These are phyloP conservation scores for Sinocyclocheilus maitianheensis DNA, from an alignment of 2,113 vertebrate species.

Conservation along the genomic window DNA sequence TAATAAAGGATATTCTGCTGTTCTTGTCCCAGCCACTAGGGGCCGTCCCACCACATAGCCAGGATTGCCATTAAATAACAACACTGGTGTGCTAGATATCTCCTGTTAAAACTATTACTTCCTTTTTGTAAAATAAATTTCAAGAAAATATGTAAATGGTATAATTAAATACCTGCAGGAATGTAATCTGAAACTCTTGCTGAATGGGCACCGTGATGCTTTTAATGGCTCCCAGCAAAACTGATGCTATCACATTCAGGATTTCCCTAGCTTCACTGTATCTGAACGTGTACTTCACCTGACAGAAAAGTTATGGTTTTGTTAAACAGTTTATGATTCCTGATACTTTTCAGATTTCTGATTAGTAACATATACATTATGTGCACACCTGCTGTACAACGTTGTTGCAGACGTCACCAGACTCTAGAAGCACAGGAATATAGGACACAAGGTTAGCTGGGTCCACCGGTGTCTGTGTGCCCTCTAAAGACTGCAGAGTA, in stretches of 20 bases:
- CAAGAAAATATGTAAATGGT: not conserved
- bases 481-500: constrained; percentile 73
- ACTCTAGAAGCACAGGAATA: constrained; percentile 43
- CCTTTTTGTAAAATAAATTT: not conserved
- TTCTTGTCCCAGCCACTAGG: constrained; percentile 72
- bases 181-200: constrained; percentile 84
- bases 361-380: not conserved
- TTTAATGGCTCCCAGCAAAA: constrained; percentile 81
- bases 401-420: constrained; percentile 74
- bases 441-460: constrained; percentile 15
- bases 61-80: constrained; percentile 72
- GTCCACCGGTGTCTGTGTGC: constrained; percentile 67
- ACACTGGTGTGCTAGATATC: not conserved
- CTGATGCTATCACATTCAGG: constrained; percentile 65
- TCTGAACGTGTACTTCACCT: constrained; percentile 81
- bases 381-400: constrained; percentile 83
- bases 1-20: constrained; percentile 74
- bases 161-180: constrained; percentile 78
- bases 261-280: constrained; percentile 81
- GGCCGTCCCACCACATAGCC: constrained; percentile 75
- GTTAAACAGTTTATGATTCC: not conserved
- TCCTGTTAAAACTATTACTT: constrained; percentile 48
- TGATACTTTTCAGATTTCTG: not conserved
- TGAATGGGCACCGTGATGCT: constrained; percentile 66
- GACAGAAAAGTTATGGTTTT: constrained; percentile 40